phyloP scores from a whole-genome alignment of 2,888 invertebrate species.

The Nipponacmea schrenckii region DNA sequence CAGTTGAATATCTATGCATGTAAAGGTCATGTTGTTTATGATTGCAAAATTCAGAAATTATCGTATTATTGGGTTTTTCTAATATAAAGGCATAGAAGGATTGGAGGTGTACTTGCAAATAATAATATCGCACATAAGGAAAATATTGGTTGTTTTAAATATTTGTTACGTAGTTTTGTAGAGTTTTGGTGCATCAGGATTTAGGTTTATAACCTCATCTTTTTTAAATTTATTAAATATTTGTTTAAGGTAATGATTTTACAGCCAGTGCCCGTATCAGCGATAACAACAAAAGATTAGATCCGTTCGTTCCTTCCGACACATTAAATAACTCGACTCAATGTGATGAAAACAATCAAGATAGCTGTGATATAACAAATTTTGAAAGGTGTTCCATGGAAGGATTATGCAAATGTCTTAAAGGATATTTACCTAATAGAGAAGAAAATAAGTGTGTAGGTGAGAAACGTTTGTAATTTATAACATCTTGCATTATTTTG shows the following conservation, averaged over 20 bases:
- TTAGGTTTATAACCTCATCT: no score
- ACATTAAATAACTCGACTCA: background rate
- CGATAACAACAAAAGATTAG: background rate
- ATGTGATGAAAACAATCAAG: constrained; percentile 30
- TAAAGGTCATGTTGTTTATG: no score
- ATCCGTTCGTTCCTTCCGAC: background rate
- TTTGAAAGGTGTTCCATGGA: constrained; percentile 31
- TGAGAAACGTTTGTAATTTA: constrained; percentile 8
- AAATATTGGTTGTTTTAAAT: no score
- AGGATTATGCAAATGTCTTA: constrained; percentile 30
- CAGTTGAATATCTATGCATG: no score
- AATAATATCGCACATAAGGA: no score
- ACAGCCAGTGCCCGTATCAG: background rate
- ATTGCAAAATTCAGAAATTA: no score
- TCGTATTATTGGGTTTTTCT: no score
- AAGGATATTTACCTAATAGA: constrained; percentile 24
- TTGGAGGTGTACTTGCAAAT: no score
- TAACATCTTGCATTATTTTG: background rate
- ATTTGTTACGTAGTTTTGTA: no score
- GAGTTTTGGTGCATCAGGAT: no score
- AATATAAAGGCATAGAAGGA: no score
- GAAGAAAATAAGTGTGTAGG: constrained; percentile 25
- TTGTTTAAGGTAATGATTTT: background rate
- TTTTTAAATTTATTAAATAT: no score
- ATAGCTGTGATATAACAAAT: constrained; percentile 32